Conservation (phyloP, 2,888 invertebrate genomes). For the Xylota segnis region DNA sequence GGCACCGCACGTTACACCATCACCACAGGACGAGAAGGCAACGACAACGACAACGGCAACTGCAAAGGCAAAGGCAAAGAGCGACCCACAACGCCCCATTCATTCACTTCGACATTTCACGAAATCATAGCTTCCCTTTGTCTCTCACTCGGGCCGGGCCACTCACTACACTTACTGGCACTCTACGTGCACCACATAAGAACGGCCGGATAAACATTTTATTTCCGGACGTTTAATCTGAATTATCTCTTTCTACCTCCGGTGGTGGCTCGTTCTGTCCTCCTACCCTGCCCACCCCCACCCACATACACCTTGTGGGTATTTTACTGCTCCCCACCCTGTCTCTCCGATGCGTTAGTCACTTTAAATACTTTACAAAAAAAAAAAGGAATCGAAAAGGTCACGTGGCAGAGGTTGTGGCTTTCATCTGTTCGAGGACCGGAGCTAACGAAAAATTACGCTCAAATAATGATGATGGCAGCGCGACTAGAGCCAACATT, state of each 20-base stretch:
- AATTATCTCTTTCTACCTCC: conserved; percentile 67
- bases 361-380: conserved; percentile 65
- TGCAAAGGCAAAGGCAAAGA: conserved; percentile 11
- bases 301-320: conserved; percentile 19
- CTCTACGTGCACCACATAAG: conserved; percentile 73
- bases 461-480: conserved; percentile 67
- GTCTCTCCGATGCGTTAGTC: conserved; percentile 34
- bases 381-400: conserved; percentile 40
- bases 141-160: conserved; percentile 39
- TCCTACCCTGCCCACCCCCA: neutral
- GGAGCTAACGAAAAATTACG: conserved; percentile 65
- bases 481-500: conserved; percentile 53
- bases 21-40: neutral
- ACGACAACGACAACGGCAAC: too few species aligned
- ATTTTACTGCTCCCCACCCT: conserved; percentile 12
- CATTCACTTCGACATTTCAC: conserved; percentile 69
- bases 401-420: conserved; percentile 42
- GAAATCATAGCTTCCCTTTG: conserved; percentile 70
- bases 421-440: conserved; percentile 21
- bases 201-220: conserved; percentile 76
- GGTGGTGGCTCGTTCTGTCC: neutral
- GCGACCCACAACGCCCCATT: conserved; percentile 34
- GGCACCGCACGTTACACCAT: conserved; percentile 71
- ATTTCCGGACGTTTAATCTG: conserved; percentile 77
- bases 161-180: conserved; percentile 61